phyloP scores from a whole-genome alignment of 2,797 vertebrate species.

The Lacerta agilis region DNA sequence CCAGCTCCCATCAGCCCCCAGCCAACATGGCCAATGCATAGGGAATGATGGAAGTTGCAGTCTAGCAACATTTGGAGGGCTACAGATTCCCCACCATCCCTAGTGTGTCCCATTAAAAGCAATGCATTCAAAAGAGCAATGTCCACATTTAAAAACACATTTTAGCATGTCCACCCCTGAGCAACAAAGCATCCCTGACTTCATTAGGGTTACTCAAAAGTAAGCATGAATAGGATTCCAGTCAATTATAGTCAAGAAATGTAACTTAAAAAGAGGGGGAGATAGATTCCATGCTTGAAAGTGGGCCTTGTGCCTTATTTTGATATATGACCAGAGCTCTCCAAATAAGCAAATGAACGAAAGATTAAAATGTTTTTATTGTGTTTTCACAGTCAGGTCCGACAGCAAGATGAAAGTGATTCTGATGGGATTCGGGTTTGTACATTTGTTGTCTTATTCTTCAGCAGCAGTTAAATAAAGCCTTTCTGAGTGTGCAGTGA shows the following conservation, averaged over 20 bases:
- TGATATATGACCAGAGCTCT: neutral
- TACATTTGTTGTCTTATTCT: neutral
- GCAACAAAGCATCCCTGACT: neutral
- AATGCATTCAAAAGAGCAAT: neutral
- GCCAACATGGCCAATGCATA: neutral
- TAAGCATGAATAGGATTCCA: neutral
- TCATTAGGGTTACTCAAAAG: too few relatives aligned
- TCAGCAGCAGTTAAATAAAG: constrained; percentile 3
- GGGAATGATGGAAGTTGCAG: too few relatives aligned
- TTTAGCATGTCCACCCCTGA: neutral
- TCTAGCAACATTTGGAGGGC: too few relatives aligned
- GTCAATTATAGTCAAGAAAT: neutral
- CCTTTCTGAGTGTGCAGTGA: constrained; percentile 6
- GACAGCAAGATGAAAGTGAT: neutral
- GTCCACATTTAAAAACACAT: neutral
- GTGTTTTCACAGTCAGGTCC: neutral
- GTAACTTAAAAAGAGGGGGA: neutral
- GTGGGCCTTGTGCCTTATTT: neutral
- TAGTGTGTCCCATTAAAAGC: neutral
- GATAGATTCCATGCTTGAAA: neutral
- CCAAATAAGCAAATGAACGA: neutral
- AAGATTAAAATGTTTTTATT: constrained; percentile 20
- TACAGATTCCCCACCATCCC: too few relatives aligned
- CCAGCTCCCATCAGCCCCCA: neutral
- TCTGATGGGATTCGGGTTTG: neutral